Evolutionary conservation across 1,140 invertebrate species (phyloP), one percentile per base, ranked within the genome.

Genomic region (Argopecten irradians): DNA sequence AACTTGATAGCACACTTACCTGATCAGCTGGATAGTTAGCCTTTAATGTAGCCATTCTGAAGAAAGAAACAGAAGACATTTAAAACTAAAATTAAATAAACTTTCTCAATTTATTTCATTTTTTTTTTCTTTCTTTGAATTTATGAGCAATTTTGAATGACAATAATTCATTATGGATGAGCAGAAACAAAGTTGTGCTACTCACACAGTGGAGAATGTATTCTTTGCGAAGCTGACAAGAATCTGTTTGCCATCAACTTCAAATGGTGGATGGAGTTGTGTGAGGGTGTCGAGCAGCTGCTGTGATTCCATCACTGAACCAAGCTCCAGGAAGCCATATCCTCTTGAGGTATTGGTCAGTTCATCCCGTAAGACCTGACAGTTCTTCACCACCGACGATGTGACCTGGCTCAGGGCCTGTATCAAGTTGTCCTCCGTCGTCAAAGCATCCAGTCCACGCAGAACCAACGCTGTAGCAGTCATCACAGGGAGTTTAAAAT

Each of bases 361-460:
- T 0, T 97, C 96, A 95, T 99, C 98, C 36, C 97, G 96, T 16
- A 97, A 97, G 36, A 99, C 97, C 34, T 97, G 96, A 34, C 98
- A 97, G 92, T 97, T 98, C 33, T 97, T 97, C 87, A 97, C 97
- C 83, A 96, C 97, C 93, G 97, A 96, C 55, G 95, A 96, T 19
- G 96, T 96, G 43, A 95, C 96, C 43, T 92, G 93, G 92, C 97
- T 97, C 88, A 99, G 96, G 55, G 95, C 96, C 82, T 90, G 92
- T 91, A 97, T 97, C 86, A 99, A 96, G 28, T 97, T 97, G 94
- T 98, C 98, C 95, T 99, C 98, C 0, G 97, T 98, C 1, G 98
- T 97, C 33, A 98, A 92, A 0, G 97, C 97, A 94, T 98, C 98
- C 87, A 99, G 95, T 93, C 98, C 98, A 87, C 98, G 96, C 88